Evolutionary conservation across 2,113 vertebrate genomes (phyloP).

Genomic region (Sinocyclocheilus anophthalmus): DNA sequence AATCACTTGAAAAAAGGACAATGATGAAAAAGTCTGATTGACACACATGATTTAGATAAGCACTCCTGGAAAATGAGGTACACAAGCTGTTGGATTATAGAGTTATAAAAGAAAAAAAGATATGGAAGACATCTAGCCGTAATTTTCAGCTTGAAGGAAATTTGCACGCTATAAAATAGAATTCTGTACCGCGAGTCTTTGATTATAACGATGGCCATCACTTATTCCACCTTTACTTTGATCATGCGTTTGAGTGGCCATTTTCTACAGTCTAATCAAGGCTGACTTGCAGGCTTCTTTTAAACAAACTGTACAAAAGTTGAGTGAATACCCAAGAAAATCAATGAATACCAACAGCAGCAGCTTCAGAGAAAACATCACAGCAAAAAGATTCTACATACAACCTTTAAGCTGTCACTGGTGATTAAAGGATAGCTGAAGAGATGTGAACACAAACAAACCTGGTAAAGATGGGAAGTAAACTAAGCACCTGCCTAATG

Average conservation of each 20-base stretch:
- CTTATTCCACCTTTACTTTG: slow-evolving; percentile 28
- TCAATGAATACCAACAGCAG: slow-evolving; percentile 17
- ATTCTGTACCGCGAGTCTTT: not conserved
- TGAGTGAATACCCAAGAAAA: not conserved
- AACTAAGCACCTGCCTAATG: slow-evolving; percentile 19
- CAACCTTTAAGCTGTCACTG: slow-evolving; percentile 14
- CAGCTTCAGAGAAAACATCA: slow-evolving; percentile 31
- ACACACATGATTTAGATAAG: not conserved
- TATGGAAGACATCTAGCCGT: not conserved
- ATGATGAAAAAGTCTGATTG: not conserved
- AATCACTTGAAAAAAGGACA: not conserved
- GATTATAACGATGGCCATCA: slow-evolving; percentile 16
- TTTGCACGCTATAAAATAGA: not conserved
- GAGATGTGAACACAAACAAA: slow-evolving; percentile 23
- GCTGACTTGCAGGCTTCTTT: not conserved
- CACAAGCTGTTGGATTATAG: not conserved
- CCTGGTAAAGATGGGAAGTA: not conserved
- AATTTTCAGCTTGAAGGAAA: not conserved
- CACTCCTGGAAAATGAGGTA: not conserved
- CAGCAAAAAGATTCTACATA: not conserved
- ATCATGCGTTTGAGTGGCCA: not conserved
- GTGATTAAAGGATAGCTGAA: slow-evolving; percentile 29
- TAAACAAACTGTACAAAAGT: not conserved
- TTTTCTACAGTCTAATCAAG: slow-evolving; percentile 22
- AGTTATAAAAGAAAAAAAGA: not conserved